Conservation (phyloP, 2,113 vertebrate genomes). For the Prolemur simus region DNA sequence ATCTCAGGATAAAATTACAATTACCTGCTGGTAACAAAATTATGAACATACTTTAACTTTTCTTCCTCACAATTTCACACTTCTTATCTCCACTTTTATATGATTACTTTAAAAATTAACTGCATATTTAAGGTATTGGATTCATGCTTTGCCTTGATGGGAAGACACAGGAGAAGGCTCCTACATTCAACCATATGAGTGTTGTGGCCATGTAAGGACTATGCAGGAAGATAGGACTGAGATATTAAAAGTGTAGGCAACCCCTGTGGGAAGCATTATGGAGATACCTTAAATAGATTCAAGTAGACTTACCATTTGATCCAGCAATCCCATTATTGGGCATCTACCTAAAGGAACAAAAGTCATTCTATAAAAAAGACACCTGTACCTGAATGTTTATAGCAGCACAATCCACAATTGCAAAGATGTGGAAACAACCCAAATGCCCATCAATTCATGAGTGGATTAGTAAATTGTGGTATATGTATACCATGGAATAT, state of each 20-base stretch:
- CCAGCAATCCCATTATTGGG: too few relatives aligned
- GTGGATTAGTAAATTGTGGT: too few relatives aligned
- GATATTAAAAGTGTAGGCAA: not conserved
- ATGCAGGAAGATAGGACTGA: not conserved
- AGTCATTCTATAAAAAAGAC: too few relatives aligned
- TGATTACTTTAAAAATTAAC: not conserved
- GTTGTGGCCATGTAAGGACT: not conserved
- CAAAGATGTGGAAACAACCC: too few relatives aligned
- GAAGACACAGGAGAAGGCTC: not conserved
- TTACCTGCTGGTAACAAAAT: not conserved
- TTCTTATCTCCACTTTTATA: not conserved
- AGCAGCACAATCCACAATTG: too few relatives aligned
- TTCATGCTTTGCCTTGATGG: not conserved
- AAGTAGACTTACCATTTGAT: too few relatives aligned
- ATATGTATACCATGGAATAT: too few relatives aligned
- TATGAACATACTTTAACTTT: not conserved
- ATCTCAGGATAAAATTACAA: not conserved
- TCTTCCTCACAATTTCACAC: not conserved
- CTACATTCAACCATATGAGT: not conserved
- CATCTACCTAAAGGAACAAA: too few relatives aligned
- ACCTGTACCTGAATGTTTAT: too few relatives aligned
- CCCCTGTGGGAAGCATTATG: too few relatives aligned
- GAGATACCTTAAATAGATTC: too few relatives aligned
- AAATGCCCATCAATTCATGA: too few relatives aligned
- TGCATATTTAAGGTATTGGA: not conserved